Percentiles rank a stretch among this genome's conserved stretches.
Conservation (phyloP, 2,888 invertebrate species). For the Aproaerema taeniolella region DNA sequence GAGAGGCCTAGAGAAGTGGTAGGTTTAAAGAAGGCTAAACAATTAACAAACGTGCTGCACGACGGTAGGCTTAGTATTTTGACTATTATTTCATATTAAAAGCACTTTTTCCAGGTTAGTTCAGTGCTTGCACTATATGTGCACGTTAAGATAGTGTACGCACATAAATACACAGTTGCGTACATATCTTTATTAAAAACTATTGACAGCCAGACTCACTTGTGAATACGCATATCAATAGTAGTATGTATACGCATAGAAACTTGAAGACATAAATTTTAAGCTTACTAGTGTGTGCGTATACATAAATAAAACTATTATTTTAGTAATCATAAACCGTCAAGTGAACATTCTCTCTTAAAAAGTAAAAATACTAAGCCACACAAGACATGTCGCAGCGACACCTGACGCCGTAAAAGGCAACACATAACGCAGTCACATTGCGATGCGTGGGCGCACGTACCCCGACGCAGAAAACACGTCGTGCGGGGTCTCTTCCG, state of each 20-base stretch:
- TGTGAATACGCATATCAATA: too few relatives aligned
- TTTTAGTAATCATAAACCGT: too few relatives aligned
- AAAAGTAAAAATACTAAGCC: neutral
- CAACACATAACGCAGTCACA: slow-evolving; percentile 58
- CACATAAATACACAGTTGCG: too few relatives aligned
- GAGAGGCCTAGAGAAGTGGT: slow-evolving; percentile 54
- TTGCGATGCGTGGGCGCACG: slow-evolving; percentile 60
- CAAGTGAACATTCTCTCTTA: slow-evolving; percentile 11
- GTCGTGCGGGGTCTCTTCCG: slow-evolving; percentile 89
- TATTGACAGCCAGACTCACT: too few relatives aligned
- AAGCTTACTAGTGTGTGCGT: too few relatives aligned
- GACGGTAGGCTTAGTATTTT: neutral
- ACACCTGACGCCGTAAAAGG: slow-evolving; percentile 30
- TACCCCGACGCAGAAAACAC: slow-evolving; percentile 80
- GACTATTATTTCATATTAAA: neutral
- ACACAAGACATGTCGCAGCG: slow-evolving; percentile 25
- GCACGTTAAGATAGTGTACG: too few relatives aligned
- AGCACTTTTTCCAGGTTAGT: neutral
- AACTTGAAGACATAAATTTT: too few relatives aligned
- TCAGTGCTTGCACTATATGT: too few relatives aligned
- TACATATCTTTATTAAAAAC: too few relatives aligned
- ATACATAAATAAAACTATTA: too few relatives aligned
- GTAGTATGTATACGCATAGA: too few relatives aligned
- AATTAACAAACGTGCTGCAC: slow-evolving; percentile 38
- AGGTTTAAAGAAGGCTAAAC: slow-evolving; percentile 36